phyloP scores from a whole-genome alignment of 2,113 vertebrate species.

The Crotophaga sulcirostris region DNA sequence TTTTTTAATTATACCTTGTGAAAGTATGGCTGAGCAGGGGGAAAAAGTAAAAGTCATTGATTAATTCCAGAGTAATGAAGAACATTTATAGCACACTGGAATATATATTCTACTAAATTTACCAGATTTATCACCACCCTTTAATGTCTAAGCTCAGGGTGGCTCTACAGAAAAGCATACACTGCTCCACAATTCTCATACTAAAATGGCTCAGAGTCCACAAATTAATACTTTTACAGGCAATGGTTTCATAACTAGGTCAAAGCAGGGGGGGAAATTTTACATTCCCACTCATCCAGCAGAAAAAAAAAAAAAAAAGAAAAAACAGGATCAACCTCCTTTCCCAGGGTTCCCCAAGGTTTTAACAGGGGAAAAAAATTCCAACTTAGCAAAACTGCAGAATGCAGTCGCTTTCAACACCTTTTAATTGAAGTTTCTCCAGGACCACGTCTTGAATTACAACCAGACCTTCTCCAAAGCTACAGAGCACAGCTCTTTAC shows the following conservation, averaged over 20 bases:
- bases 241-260: conserved; percentile 30
- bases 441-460: background rate
- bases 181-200: background rate
- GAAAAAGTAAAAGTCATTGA: background rate
- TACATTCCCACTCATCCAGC: conserved; percentile 3
- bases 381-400: background rate
- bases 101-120: background rate
- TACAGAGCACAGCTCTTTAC: background rate
- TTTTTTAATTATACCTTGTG: conserved; percentile 45
- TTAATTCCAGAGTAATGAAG: conserved; percentile 26
- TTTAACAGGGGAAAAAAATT: background rate
- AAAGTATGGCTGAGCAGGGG: background rate
- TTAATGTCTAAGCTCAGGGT: background rate
- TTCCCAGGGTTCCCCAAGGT: conserved; percentile 29
- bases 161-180: background rate
- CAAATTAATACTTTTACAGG: background rate
- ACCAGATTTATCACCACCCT: background rate
- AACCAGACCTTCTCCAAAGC: background rate
- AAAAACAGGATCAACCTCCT: background rate
- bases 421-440: background rate
- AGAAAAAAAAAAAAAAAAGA: background rate
- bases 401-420: background rate
- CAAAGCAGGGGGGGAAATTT: background rate
- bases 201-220: background rate
- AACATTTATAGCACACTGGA: background rate